Percentiles rank a stretch among this genome's conserved stretches.
phyloP scores from a whole-genome alignment of 1,140 invertebrate genomes.

The Lucilia cuprina region DNA sequence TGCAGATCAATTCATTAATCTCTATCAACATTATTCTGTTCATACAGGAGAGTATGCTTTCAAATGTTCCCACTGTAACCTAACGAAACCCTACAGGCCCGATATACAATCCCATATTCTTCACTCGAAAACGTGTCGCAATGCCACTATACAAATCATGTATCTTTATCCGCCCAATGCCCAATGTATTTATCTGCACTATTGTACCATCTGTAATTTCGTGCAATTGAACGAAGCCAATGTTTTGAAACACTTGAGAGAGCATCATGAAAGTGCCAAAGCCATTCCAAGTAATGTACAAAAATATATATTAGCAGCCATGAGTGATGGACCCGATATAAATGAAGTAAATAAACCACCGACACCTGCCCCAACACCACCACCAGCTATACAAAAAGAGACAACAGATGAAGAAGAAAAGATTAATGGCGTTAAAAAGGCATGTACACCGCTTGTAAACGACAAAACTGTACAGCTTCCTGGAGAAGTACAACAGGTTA shows the following conservation, averaged over 20 bases:
- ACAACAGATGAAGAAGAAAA: background rate
- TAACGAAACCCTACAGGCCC: slow-evolving; percentile 3
- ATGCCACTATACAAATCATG: background rate
- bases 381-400: background rate
- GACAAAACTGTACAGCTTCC: background rate
- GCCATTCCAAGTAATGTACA: background rate
- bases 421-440: background rate
- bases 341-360: background rate
- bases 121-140: slow-evolving; percentile 16
- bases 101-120: slow-evolving; percentile 13
- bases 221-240: slow-evolving; percentile 36
- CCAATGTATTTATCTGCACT: slow-evolving; percentile 26
- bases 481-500: too few species aligned
- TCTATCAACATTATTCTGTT: slow-evolving; percentile 21
- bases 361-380: background rate
- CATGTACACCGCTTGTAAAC: background rate
- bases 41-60: slow-evolving; percentile 36
- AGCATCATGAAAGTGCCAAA: slow-evolving; percentile 12
- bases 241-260: slow-evolving; percentile 31
- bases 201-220: slow-evolving; percentile 37
- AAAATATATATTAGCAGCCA: slow-evolving; percentile 31
- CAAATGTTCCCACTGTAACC: slow-evolving; percentile 26
- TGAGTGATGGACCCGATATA: slow-evolving; percentile 27
- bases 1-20: slow-evolving; percentile 17
- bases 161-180: slow-evolving; percentile 29